phyloP scores from a whole-genome alignment of 2,888 invertebrate genomes.

The Celastrina argiolus region DNA sequence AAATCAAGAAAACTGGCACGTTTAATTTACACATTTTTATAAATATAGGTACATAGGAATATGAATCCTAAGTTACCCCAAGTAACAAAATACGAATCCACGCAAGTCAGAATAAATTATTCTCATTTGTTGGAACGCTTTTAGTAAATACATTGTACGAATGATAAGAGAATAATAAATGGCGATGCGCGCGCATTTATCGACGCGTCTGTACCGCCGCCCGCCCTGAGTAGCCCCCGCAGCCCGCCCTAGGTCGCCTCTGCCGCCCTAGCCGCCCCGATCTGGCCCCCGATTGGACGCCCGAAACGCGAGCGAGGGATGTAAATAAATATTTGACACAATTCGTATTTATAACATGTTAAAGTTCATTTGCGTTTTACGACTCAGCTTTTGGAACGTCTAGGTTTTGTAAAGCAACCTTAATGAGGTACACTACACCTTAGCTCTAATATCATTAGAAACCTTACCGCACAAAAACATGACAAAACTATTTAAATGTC shows the following conservation, averaged over 20 bases:
- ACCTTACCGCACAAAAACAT: no score
- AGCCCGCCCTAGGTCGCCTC: conserved; percentile 39
- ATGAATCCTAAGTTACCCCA: background rate
- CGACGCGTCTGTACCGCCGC: background rate
- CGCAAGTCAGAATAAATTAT: background rate
- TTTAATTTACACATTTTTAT: no score
- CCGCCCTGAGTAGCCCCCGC: background rate
- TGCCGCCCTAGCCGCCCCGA: conserved; percentile 38
- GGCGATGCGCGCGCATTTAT: conserved; percentile 13
- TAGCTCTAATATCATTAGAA: no score
- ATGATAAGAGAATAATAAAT: conserved; percentile 10
- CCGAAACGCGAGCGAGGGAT: conserved; percentile 27
- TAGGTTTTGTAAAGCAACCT: conserved; percentile 8
- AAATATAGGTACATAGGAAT: background rate
- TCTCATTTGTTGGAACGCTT: background rate
- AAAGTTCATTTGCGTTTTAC: conserved; percentile 3
- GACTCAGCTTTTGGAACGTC: background rate
- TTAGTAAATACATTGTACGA: conserved; percentile 7
- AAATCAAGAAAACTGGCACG: no score
- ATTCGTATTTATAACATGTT: conserved; percentile 19
- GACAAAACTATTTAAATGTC: no score
- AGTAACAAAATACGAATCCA: background rate
- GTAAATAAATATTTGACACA: conserved; percentile 29
- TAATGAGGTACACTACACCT: background rate
- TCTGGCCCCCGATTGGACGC: conserved; percentile 38